Percentiles rank a stretch among this genome's conserved stretches.
Evolutionary conservation across 2,888 invertebrate genomes (phyloP).

Genomic region (Machimus rusticus): DNA sequence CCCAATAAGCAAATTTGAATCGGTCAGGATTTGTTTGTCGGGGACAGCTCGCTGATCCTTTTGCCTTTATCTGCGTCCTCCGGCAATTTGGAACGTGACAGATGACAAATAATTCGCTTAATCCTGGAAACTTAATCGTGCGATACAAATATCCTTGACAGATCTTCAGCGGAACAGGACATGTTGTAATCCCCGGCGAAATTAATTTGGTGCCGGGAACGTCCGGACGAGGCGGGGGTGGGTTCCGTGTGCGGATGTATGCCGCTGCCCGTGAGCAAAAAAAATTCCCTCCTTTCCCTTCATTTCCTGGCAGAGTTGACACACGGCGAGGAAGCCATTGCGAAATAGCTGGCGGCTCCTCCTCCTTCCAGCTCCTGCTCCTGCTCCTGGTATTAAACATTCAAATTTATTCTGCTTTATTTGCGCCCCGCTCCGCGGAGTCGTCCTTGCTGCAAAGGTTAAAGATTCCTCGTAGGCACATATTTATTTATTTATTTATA

Average conservation of each 20-base stretch:
- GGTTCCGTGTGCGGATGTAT: not conserved
- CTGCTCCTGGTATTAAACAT: not conserved
- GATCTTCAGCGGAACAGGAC: constrained; percentile 15
- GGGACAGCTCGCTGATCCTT: not conserved
- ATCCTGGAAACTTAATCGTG: constrained; percentile 29
- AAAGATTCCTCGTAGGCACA: not conserved
- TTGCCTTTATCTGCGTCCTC: not conserved
- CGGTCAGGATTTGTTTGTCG: not conserved
- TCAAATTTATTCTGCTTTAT: constrained; percentile 27
- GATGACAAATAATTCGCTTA: constrained; percentile 22
- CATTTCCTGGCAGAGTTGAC: not conserved
- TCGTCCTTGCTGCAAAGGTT: not conserved
- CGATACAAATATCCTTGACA: constrained; percentile 20
- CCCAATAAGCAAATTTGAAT: not conserved
- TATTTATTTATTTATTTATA: not conserved
- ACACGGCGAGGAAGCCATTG: not conserved
- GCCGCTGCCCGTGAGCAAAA: not conserved
- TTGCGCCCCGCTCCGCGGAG: not conserved
- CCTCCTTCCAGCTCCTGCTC: not conserved
- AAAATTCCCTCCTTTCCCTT: not conserved
- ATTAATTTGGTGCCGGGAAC: not conserved
- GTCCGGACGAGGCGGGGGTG: not conserved
- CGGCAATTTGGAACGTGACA: constrained; percentile 20
- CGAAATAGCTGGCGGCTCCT: not conserved
- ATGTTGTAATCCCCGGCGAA: not conserved